These are phyloP conservation scores for Podocnemis expansa DNA, from an alignment of 2,113 vertebrate species.

Conservation along the genomic window DNA sequence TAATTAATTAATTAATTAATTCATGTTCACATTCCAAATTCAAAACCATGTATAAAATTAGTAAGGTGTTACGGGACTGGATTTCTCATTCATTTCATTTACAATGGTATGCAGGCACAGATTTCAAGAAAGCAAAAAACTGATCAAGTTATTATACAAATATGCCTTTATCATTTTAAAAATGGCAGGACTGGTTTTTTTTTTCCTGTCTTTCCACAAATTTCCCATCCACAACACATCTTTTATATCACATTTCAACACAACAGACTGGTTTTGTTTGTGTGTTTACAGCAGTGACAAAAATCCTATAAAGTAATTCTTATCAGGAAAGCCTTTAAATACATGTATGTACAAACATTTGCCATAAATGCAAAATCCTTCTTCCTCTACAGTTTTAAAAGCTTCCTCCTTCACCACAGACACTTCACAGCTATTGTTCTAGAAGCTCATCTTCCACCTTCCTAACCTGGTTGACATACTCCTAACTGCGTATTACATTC, in stretches of 20 bases:
- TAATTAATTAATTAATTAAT: neutral
- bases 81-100: neutral
- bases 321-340: neutral
- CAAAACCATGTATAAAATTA: neutral
- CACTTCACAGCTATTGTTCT: constrained; percentile 7
- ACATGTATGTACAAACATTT: neutral
- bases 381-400: neutral
- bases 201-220: neutral
- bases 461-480: neutral
- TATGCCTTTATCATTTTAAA: neutral
- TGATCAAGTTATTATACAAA: neutral
- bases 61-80: neutral
- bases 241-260: constrained; percentile 2
- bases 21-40: neutral
- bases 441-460: neutral
- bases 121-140: neutral
- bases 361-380: neutral
- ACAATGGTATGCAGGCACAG: neutral
- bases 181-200: neutral
- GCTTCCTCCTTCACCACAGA: neutral
- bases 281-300: neutral
- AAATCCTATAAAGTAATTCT: neutral
- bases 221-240: neutral
- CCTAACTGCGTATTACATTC: neutral
- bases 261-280: neutral